Conservation (phyloP, 2,113 vertebrate genomes). For the Tricholaema leucomelas region DNA sequence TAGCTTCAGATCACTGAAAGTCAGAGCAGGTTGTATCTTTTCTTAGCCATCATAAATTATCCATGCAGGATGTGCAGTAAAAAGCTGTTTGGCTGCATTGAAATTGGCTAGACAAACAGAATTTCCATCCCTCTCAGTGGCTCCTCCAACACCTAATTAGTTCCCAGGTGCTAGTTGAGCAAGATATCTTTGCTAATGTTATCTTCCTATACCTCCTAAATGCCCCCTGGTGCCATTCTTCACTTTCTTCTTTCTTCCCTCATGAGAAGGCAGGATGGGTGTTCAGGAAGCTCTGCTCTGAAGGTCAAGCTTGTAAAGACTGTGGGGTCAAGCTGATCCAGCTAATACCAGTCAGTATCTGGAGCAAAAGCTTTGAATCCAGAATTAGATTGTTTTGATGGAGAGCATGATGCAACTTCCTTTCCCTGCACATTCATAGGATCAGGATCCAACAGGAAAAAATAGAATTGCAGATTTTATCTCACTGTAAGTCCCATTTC, state of each 20-base stretch:
- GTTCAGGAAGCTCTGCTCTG: slow-evolving; percentile 23
- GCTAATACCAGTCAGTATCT: background rate
- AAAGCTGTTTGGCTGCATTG: slow-evolving; percentile 62
- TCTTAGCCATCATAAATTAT: slow-evolving; percentile 68
- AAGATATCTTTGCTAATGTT: slow-evolving; percentile 58
- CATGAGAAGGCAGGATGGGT: slow-evolving; percentile 31
- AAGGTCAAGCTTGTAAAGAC: slow-evolving; percentile 55
- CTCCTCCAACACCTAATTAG: slow-evolving; percentile 71
- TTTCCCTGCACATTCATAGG: background rate
- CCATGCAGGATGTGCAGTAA: slow-evolving; percentile 65
- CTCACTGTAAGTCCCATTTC: background rate
- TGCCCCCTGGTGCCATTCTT: slow-evolving; percentile 25
- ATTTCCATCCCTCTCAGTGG: slow-evolving; percentile 58
- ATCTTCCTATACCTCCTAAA: slow-evolving; percentile 35
- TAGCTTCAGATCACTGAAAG: slow-evolving; percentile 23
- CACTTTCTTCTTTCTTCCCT: slow-evolving; percentile 42
- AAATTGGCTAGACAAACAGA: slow-evolving; percentile 65
- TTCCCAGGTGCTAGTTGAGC: slow-evolving; percentile 58
- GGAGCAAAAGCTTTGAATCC: slow-evolving; percentile 32
- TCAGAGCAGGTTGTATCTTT: slow-evolving; percentile 16
- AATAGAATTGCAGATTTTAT: background rate
- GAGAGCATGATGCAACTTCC: background rate
- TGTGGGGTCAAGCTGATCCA: slow-evolving; percentile 36
- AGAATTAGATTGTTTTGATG: slow-evolving; percentile 4
- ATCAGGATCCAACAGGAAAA: slow-evolving; percentile 3